Evolutionary conservation across 1,140 invertebrate genomes (phyloP), one percentile per base, ranked within the genome.

Genomic region (Eufriesea mexicana): DNA sequence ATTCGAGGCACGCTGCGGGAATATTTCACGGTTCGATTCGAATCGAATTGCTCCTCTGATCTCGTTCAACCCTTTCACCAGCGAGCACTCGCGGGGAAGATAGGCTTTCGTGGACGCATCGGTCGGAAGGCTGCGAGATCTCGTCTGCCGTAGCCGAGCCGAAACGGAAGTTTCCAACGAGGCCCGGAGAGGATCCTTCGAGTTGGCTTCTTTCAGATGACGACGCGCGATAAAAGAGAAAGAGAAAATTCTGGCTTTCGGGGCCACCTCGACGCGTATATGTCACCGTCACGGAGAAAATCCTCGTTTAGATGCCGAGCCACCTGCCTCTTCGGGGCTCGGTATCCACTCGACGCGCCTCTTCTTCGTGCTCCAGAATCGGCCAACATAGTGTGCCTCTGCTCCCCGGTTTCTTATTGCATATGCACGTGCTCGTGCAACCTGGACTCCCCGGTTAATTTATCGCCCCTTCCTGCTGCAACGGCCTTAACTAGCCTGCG

Each of bases 291-390:
- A 9, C 12, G 6, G 51, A 47, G 51, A 57, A 66, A 79, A 79
- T 79, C 51, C 64, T 79, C 76, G 76, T 79, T 70, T 35, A 71
- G 42, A 78, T 28, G 61, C 20, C 35, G 49, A 70, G 18, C 76
- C 42, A 8, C 16, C 54, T 68, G 12, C 18, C 77, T 71, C 54
- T 71, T 79, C 55, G 66, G 42, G 16, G 5, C 77, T 61, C 66
- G 54, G 16, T 59, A 79, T 79, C 66, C 66, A 71, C 77, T 79
- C 77, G 8, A 71, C 49, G 49, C n/a, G 64, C 49, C 64, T 68
- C 76, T 78, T 68, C 75, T 59, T 79, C 67, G 45, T 59, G 67
- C 77, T 79, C 42, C 14, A 70, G 64, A 71, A 59, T 79, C 54
- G 70, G 42, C 12, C 76, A n/a, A 79, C 66, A 49, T 68, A 28